Conservation (phyloP, 2,113 vertebrate genomes). For the Clarias macrocephalus region DNA sequence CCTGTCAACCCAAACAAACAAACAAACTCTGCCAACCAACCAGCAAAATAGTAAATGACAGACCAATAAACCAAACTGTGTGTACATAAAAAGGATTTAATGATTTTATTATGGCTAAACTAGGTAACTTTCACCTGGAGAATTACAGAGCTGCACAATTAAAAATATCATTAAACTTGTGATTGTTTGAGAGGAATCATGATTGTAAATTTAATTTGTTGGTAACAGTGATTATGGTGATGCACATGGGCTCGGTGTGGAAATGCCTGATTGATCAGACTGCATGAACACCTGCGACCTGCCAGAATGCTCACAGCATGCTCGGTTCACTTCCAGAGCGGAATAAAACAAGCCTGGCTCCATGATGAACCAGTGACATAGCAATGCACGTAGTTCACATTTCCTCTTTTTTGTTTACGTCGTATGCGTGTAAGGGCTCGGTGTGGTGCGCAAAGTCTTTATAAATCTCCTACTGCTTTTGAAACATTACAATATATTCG, state of each 20-base stretch:
- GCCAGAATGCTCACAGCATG: conserved; percentile 16
- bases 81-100: background rate
- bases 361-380: conserved; percentile 1
- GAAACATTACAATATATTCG: background rate
- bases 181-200: background rate
- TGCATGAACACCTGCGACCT: conserved; percentile 30
- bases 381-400: background rate
- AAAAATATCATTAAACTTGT: background rate
- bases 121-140: background rate
- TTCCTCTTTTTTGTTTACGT: background rate
- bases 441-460: background rate
- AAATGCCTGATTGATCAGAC: conserved; percentile 16
- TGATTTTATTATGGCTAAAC: background rate
- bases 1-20: background rate
- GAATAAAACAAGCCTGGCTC: background rate
- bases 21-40: background rate
- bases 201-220: conserved; percentile 11
- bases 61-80: background rate
- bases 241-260: conserved; percentile 2
- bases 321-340: conserved; percentile 3
- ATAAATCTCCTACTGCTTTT: background rate
- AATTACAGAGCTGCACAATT: background rate
- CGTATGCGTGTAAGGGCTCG: background rate
- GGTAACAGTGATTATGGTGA: conserved; percentile 19
- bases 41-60: background rate